Percentiles rank a stretch among this genome's conserved stretches.
phyloP scores from a whole-genome alignment of 2,888 invertebrate species.

The Cheiracanthium punctorium region DNA sequence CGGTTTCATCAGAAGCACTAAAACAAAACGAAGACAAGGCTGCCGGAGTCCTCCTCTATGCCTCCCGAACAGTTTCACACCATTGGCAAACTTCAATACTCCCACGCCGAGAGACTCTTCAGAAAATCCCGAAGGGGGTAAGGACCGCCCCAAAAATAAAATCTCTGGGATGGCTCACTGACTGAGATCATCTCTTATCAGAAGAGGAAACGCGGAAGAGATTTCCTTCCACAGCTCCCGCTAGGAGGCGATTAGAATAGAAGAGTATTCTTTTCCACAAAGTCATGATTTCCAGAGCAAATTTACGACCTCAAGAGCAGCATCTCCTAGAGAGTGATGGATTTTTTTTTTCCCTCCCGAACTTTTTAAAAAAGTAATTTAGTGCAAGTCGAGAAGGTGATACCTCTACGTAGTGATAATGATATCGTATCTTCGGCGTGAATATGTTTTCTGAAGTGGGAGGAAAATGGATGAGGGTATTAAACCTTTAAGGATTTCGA shows the following conservation, averaged over 20 bases:
- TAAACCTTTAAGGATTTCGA: too few species aligned
- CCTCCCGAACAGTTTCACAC: not conserved
- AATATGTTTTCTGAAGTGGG: too few species aligned
- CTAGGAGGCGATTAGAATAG: not conserved
- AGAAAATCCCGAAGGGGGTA: not conserved
- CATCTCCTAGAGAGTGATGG: not conserved
- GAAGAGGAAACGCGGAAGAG: slow-evolving; percentile 6
- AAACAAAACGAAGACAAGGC: not conserved
- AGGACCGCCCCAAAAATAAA: not conserved
- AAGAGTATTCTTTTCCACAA: not conserved
- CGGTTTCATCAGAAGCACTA: not conserved
- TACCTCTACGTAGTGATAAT: not conserved
- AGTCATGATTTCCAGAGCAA: not conserved
- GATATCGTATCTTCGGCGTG: not conserved
- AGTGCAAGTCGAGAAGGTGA: not conserved
- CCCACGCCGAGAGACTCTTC: not conserved
- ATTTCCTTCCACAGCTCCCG: not conserved
- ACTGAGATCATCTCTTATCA: not conserved
- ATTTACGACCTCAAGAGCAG: not conserved
- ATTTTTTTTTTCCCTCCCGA: not conserved
- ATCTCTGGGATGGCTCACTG: not conserved
- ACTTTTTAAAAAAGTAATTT: not conserved
- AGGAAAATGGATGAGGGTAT: too few species aligned
- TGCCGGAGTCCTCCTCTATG: not conserved
- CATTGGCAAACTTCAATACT: slow-evolving; percentile 6